Base-by-base conservation (phyloP, 2,113 vertebrate genomes). In the Nymphicus hollandicus region DNA sequence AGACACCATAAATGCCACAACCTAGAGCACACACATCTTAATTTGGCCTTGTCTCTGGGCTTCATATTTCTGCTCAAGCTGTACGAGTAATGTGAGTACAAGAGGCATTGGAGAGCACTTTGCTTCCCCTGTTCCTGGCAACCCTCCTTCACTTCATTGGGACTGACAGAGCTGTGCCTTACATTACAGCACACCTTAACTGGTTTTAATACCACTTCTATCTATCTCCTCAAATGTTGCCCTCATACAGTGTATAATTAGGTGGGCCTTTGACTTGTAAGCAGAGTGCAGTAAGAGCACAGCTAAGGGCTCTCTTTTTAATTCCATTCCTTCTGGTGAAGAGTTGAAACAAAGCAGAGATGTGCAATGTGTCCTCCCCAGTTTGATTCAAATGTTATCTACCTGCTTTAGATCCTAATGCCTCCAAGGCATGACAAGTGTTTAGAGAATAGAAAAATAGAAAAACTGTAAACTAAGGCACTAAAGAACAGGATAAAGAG, bases 371-470 rank as follows among this genome's bases (percentile, higher is more conserved):
- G 64, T 72, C 50, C 64, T 43, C 22, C 10, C 3, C 9, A 25
- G 27, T 87, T 93, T 50, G 31, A 47, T 65, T 72, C 46, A 76
- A 20, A 31, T 80, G 5, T 37, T 78, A 3, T n/a, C 23, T 63
- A 10, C 66, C 23, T 63, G 11, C 66, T 84, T 88, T 95, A 91
- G 64, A 93, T 80, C 9, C 60, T 61, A 55, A 46, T 77, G 28
- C 22, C 76, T 84, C 18, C 33, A 50, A 92, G 63, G 64, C 66
- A 39, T 58, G 50, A 82, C 66, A 76, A 61, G 29, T 91, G 37
- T 79, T 94, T 85, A 76, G 78, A 95, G 69, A 93, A 95, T 86
- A 5, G 66, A 53, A 55, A 86, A 95, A 88, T 5, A 87, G 29
- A 86, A 96, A 92, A 96, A 60, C 41, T 84, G 39, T 49, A 90